A percentile compares a stretch with the other conserved stretches of the same genome.
Evolutionary conservation across 2,888 invertebrate genomes (phyloP).

Genomic region (Polymixis lichenea): DNA sequence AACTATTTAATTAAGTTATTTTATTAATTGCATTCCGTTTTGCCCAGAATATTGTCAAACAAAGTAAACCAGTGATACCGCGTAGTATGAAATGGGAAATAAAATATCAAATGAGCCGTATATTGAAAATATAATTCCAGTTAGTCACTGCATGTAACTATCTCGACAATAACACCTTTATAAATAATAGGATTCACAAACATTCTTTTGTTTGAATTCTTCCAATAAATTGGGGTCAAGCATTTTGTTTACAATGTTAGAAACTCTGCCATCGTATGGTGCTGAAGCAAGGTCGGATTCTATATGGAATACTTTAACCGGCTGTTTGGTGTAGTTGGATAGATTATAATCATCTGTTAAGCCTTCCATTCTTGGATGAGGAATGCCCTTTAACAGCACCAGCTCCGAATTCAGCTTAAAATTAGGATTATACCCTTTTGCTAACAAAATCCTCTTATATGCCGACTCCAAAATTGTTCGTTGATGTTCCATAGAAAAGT

Average conservation of each 20-base stretch:
- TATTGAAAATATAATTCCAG: neutral
- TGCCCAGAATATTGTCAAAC: too few species aligned
- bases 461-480: slow-evolving; percentile 65
- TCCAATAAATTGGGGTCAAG: slow-evolving; percentile 66
- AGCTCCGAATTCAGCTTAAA: slow-evolving; percentile 72
- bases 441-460: slow-evolving; percentile 68
- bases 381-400: slow-evolving; percentile 72
- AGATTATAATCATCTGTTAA: slow-evolving; percentile 72
- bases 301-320: slow-evolving; percentile 69
- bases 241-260: slow-evolving; percentile 14
- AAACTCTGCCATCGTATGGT: slow-evolving; percentile 69
- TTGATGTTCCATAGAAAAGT: slow-evolving; percentile 68
- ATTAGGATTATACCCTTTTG: slow-evolving; percentile 69
- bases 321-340: slow-evolving; percentile 71
- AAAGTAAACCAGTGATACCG: neutral
- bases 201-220: slow-evolving; percentile 67
- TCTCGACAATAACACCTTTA: neutral
- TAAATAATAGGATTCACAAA: slow-evolving; percentile 58
- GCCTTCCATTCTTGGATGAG: slow-evolving; percentile 60
- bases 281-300: slow-evolving; percentile 68
- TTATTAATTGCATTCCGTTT: too few species aligned
- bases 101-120: neutral
- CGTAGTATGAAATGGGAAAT: neutral
- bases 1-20: too few species aligned
- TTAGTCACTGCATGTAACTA: neutral